These are phyloP conservation scores for Holotrichia oblita DNA, from an alignment of 1,140 invertebrate species.

Conservation along the genomic window DNA sequence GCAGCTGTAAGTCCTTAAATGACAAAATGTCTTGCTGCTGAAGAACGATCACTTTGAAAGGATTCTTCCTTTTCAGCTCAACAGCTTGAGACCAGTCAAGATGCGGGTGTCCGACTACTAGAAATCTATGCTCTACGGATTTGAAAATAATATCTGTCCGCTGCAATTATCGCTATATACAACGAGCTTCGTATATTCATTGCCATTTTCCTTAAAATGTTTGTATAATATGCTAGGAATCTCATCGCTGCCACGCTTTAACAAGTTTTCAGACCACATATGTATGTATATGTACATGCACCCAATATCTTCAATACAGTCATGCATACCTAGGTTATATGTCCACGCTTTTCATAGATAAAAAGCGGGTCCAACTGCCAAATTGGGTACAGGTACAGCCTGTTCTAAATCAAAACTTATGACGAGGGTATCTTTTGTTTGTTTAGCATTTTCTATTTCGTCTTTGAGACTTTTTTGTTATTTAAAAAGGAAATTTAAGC, in stretches of 20 bases:
- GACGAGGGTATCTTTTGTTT: background rate
- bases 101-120: too few relatives aligned
- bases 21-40: too few relatives aligned
- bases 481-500: background rate
- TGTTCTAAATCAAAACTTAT: constrained; percentile 42
- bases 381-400: constrained; percentile 36
- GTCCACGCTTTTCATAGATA: constrained; percentile 26
- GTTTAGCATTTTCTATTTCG: constrained; percentile 34
- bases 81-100: too few relatives aligned
- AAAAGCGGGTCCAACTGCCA: constrained; percentile 39
- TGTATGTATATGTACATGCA: background rate
- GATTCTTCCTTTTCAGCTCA: too few relatives aligned
- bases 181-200: background rate
- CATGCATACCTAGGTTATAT: constrained; percentile 12
- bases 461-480: constrained; percentile 22
- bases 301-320: constrained; percentile 38
- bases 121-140: too few relatives aligned
- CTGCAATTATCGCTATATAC: too few relatives aligned
- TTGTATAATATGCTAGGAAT: constrained; percentile 42
- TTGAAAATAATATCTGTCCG: too few relatives aligned
- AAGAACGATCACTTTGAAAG: too few relatives aligned
- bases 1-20: too few relatives aligned
- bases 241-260: constrained; percentile 36
- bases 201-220: constrained; percentile 26
- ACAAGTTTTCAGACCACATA: constrained; percentile 40